Base-by-base conservation (phyloP, 2,113 vertebrate genomes). In the Arvicanthis niloticus region DNA sequence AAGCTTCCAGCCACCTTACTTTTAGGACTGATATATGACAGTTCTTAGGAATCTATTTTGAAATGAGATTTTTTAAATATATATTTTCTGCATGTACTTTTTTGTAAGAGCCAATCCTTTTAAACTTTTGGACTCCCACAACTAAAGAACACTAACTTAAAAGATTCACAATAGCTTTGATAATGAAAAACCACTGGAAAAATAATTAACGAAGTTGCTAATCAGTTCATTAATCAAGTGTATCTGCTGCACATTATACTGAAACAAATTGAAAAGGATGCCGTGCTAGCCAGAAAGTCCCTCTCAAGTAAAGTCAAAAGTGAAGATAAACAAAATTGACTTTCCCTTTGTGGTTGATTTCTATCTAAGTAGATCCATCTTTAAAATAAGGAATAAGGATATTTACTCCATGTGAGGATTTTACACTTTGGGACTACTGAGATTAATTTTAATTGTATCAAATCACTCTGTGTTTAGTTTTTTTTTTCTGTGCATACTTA, bases 161-260 rank as follows among this genome's bases (percentile, higher is more conserved):
- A 91, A 11, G 22, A 93, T 95, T 94, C 16, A 31, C 42, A 89
- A 65, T 40, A 95, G 65, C 91, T 94, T 93, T 92, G 76, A 88
- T 97, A 94, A 91, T 92, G 77, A 78, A 96, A 91, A 93, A 81
- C 58, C 89, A 94, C 93, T 96, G 56, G 67, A 97, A 98, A 88
- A 95, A 95, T 96, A 97, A 98, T 97, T 97, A 96, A 95, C 87
- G 42, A 88, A 96, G 76, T 91, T 97, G 48, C 85, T 97, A 97
- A 97, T 97, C 93, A 95, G 93, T 97, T 97, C 96, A 96, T 97
- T 97, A 96, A 96, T 98, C 90, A 97, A 96, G 73, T 87, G 58
- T 96, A 89, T 96, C 88, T 95, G 60, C 84, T 95, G 67, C 77
- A 92, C 85, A 91, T 97, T 97, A 92, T 95, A 84, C 80, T 60